These are phyloP conservation scores for Dolichotis patagonum DNA, from an alignment of 2,113 vertebrate species.

Conservation along the genomic window DNA sequence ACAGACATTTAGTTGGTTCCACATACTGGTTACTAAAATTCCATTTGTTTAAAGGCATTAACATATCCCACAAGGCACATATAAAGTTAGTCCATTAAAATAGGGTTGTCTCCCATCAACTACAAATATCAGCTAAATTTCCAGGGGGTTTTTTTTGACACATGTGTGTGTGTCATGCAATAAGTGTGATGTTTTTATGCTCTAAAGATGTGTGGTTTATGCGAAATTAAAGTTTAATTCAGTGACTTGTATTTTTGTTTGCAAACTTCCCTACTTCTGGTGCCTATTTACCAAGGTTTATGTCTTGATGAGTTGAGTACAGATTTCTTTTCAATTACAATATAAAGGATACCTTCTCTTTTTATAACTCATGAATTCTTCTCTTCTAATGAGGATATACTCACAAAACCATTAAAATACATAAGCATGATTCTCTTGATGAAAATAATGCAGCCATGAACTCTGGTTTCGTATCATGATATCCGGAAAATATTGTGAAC, in stretches of 20 bases:
- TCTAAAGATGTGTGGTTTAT: neutral
- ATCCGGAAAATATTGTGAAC: neutral
- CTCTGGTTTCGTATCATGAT: neutral
- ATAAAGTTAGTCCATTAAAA: slow-evolving; percentile 32
- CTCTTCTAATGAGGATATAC: neutral
- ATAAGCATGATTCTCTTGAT: neutral
- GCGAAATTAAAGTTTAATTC: slow-evolving; percentile 31
- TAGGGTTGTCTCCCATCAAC: neutral
- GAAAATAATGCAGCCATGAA: neutral
- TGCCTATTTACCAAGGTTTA: neutral
- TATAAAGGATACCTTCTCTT: neutral
- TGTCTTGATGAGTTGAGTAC: neutral
- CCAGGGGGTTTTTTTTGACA: neutral
- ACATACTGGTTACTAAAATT: slow-evolving; percentile 34
- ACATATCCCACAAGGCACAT: neutral
- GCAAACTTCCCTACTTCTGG: neutral
- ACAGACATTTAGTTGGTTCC: slow-evolving; percentile 56
- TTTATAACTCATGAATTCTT: neutral
- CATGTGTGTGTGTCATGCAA: neutral
- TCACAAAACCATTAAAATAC: neutral
- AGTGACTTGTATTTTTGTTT: neutral
- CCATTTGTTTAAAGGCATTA: slow-evolving; percentile 46
- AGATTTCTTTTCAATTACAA: neutral
- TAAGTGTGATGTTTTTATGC: neutral
- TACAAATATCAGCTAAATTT: slow-evolving; percentile 41